A percentile compares a stretch with the other conserved stretches of the same genome.
phyloP scores from a whole-genome alignment of 2,888 invertebrate genomes.

The Cephus nigrinus region DNA sequence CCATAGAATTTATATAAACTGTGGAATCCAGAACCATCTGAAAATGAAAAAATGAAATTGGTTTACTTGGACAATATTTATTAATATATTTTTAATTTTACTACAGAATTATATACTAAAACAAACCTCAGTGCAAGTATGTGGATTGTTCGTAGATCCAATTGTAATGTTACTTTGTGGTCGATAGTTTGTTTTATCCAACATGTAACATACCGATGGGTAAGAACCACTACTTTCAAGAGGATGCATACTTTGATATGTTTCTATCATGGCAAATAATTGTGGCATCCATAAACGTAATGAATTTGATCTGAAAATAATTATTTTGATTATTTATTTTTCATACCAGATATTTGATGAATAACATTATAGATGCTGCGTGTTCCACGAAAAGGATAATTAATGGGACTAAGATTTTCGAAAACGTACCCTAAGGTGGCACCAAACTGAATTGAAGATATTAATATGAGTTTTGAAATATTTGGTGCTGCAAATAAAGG shows the following conservation, averaged over 20 bases:
- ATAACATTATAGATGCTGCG: too few species aligned
- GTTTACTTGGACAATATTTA: too few species aligned
- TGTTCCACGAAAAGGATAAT: too few species aligned
- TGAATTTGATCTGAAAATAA: slow-evolving; percentile 77
- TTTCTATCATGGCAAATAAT: slow-evolving; percentile 78
- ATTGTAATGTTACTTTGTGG: too few species aligned
- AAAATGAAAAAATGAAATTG: slow-evolving; percentile 23
- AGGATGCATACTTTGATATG: slow-evolving; percentile 54
- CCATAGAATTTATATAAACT: slow-evolving; percentile 78
- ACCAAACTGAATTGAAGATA: slow-evolving; percentile 75
- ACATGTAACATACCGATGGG: slow-evolving; percentile 50
- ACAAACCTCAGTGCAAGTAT: too few species aligned
- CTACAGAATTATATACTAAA: too few species aligned
- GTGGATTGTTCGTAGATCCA: too few species aligned
- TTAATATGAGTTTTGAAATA: slow-evolving; percentile 72
- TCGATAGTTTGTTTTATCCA: slow-evolving; percentile 25
- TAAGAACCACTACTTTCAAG: slow-evolving; percentile 31
- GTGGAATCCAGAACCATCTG: slow-evolving; percentile 68
- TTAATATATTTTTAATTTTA: too few species aligned
- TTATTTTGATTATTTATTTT: slow-evolving; percentile 11
- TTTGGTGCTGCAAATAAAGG: slow-evolving; percentile 77
- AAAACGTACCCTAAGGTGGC: slow-evolving; percentile 74
- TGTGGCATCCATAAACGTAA: slow-evolving; percentile 90
- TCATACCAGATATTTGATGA: too few species aligned
- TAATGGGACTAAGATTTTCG: background rate